A percentile compares a stretch with the other conserved stretches of the same genome.
Evolutionary conservation across 2,797 vertebrate genomes (phyloP).

Genomic region (Megaceryle alcyon): DNA sequence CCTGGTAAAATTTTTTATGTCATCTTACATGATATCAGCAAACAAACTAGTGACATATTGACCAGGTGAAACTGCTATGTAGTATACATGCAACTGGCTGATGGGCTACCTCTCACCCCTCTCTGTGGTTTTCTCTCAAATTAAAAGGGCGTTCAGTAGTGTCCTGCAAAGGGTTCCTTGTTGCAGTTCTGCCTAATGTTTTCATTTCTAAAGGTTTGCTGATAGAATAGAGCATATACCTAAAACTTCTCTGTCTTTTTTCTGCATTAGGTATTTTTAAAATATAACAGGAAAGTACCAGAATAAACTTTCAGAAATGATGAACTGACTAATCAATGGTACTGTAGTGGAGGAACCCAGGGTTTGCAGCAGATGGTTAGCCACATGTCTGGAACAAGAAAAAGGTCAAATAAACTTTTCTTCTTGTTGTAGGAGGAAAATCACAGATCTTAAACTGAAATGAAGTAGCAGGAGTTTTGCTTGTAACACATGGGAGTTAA

Average conservation of each 20-base stretch:
- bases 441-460: not conserved
- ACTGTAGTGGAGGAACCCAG: not conserved
- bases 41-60: not conserved
- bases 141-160: accelerated
- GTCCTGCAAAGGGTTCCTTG: not conserved
- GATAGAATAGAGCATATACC: not conserved
- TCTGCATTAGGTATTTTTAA: not conserved
- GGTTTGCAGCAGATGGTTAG: not conserved
- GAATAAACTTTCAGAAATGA: not conserved
- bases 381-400: not conserved
- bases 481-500: not conserved
- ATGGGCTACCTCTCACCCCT: not conserved
- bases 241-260: not conserved
- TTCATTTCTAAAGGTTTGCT: not conserved
- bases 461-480: not conserved
- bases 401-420: not conserved
- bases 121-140: not conserved
- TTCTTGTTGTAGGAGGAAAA: not conserved
- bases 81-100: not conserved
- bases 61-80: not conserved
- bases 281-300: not conserved
- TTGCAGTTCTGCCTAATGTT: not conserved
- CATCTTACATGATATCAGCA: accelerated
- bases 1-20: not conserved
- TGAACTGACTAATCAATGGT: not conserved